Conservation (phyloP, 2,113 vertebrate species). For the Notiomystis cincta region DNA sequence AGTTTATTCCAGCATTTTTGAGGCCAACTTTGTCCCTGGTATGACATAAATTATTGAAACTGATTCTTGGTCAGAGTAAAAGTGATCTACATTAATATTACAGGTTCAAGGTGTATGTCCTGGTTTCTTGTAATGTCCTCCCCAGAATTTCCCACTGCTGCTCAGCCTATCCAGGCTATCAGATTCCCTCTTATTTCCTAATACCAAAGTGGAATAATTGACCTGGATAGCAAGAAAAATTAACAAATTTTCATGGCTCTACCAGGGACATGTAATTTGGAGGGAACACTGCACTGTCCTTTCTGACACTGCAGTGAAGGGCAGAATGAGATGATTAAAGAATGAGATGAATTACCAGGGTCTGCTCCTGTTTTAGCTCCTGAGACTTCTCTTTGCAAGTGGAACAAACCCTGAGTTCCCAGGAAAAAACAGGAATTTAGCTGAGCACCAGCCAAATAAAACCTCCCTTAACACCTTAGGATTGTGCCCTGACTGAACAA, state of each 20-base stretch:
- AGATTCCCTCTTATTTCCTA: background rate
- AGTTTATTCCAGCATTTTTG: background rate
- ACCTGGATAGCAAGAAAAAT: background rate
- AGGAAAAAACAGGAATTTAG: background rate
- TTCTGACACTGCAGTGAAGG: background rate
- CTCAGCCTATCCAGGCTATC: background rate
- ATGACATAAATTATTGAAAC: background rate
- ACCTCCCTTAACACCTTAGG: background rate
- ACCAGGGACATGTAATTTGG: background rate
- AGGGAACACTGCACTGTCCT: background rate
- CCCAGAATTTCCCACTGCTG: background rate
- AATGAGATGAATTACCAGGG: background rate
- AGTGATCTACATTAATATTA: background rate
- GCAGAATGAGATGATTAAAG: background rate
- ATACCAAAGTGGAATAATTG: background rate
- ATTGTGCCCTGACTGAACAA: background rate
- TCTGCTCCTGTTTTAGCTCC: background rate
- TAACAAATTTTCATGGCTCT: background rate
- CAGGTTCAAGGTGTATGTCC: background rate
- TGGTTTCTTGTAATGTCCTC: background rate
- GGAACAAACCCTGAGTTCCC: background rate
- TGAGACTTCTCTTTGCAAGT: background rate
- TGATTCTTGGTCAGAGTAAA: background rate
- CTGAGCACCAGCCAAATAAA: background rate
- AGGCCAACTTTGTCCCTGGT: background rate